Evolutionary conservation across 2,888 invertebrate species (phyloP).

Genomic region (Pollenia labialis): DNA sequence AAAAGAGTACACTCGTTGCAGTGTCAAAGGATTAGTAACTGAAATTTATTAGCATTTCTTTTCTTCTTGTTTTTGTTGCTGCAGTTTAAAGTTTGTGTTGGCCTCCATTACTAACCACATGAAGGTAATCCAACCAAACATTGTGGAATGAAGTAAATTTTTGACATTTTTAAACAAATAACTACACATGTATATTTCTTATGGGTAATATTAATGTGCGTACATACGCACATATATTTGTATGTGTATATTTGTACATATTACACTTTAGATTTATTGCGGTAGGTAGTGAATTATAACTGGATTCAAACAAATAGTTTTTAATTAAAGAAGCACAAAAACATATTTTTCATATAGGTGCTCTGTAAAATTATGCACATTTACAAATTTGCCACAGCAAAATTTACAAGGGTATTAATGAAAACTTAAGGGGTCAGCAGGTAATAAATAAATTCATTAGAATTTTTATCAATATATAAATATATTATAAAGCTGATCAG

Average conservation of each 20-base stretch:
- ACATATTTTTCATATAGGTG: constrained; percentile 55
- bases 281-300: constrained; percentile 71
- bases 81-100: constrained; percentile 10
- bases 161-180: constrained; percentile 19
- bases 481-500: no score
- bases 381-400: constrained; percentile 63
- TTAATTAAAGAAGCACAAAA: constrained; percentile 69
- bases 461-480: background rate
- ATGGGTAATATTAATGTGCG: background rate
- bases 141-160: constrained; percentile 23
- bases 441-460: constrained; percentile 30
- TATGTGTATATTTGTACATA: background rate
- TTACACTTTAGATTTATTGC: constrained; percentile 70
- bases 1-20: constrained; percentile 49
- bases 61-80: constrained; percentile 17
- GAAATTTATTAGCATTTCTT: constrained; percentile 72
- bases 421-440: constrained; percentile 32
- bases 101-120: constrained; percentile 21
- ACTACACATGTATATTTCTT: background rate
- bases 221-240: background rate
- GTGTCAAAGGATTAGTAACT: constrained; percentile 74
- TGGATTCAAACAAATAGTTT: constrained; percentile 69
- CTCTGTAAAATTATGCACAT: constrained; percentile 23
- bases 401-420: constrained; percentile 30
- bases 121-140: background rate